These are phyloP conservation scores for Rhincodon typus DNA, from an alignment of 2,797 vertebrate genomes.

Conservation along the genomic window DNA sequence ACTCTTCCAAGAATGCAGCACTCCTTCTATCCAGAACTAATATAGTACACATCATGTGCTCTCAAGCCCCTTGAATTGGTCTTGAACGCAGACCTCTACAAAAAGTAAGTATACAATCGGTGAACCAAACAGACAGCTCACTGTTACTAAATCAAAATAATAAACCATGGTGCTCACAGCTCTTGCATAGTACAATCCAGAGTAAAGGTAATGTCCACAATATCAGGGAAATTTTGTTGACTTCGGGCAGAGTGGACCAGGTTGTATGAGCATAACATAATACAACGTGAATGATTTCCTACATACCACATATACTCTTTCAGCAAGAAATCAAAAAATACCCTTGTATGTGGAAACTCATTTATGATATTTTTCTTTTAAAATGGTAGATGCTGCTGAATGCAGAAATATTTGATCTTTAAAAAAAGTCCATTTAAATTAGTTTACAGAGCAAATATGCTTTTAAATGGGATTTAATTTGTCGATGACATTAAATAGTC, in stretches of 20 bases:
- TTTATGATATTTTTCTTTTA: neutral
- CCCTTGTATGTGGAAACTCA: neutral
- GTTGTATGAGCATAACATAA: neutral
- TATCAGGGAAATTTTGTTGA: neutral
- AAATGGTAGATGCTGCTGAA: neutral
- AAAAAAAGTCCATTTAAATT: neutral
- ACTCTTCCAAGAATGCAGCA: neutral
- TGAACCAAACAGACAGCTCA: neutral
- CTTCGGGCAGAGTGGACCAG: neutral
- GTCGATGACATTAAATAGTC: neutral
- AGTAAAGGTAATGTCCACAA: neutral
- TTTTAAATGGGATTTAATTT: neutral
- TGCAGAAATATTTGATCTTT: neutral
- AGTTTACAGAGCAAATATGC: neutral
- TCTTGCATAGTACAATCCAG: neutral
- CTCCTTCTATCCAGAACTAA: neutral
- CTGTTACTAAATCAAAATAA: neutral
- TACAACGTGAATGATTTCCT: neutral
- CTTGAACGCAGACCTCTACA: neutral
- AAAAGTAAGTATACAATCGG: neutral
- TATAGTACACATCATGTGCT: neutral
- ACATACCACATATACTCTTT: neutral
- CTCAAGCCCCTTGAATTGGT: neutral
- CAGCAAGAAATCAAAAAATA: neutral
- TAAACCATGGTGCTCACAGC: neutral